Conservation (phyloP, 2,888 invertebrate genomes). For the Dryadula phaetusa region DNA sequence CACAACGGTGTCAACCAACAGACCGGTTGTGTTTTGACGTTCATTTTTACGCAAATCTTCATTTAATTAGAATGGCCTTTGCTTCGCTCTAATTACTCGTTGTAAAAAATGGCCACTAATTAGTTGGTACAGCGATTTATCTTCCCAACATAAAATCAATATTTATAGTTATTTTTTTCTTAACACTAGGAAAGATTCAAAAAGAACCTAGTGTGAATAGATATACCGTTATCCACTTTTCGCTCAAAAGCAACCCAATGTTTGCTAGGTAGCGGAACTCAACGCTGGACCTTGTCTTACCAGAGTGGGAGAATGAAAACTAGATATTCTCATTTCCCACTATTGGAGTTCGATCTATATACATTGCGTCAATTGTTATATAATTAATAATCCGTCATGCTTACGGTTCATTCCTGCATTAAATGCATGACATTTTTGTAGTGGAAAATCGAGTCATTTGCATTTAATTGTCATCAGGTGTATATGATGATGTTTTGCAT, state of each 20-base stretch:
- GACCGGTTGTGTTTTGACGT: conserved; percentile 9
- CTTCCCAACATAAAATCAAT: conserved; percentile 42
- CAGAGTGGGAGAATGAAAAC: no score
- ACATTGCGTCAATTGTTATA: conserved; percentile 32
- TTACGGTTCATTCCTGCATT: conserved; percentile 40
- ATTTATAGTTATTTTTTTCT: conserved; percentile 29
- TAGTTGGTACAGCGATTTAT: conserved; percentile 52
- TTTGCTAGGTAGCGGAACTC: no score
- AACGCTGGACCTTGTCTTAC: no score
- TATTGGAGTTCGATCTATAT: no score
- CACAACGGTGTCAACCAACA: conserved; percentile 10
- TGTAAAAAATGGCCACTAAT: conserved; percentile 53
- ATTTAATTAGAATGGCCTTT: conserved; percentile 66
- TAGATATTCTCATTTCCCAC: no score
- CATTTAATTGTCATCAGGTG: conserved; percentile 58
- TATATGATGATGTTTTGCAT: conserved; percentile 47
- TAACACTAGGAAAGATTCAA: no score
- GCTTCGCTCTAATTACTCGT: conserved; percentile 44
- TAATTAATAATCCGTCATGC: conserved; percentile 52
- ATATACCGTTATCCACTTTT: no score
- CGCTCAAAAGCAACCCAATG: no score
- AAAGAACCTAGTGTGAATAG: no score
- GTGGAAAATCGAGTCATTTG: conserved; percentile 48
- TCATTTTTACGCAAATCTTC: conserved; percentile 65
- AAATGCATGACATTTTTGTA: conserved; percentile 51